Percentiles rank a stretch among this genome's conserved stretches.
Conservation (phyloP, 2,113 vertebrate genomes). For the Peucedramus taeniatus region DNA sequence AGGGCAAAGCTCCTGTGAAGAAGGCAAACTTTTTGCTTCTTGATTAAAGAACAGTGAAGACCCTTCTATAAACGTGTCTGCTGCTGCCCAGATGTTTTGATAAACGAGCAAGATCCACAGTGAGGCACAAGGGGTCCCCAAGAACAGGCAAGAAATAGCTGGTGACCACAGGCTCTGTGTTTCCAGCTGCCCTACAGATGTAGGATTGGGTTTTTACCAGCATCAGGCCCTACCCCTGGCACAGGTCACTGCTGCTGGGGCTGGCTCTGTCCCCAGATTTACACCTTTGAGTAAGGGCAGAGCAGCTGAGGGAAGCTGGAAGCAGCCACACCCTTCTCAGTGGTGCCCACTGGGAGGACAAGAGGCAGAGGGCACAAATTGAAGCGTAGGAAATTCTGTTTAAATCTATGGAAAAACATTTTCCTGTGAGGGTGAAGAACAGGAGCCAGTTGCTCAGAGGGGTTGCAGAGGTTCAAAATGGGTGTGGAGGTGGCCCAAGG, state of each 20-base stretch:
- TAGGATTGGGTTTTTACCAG: neutral
- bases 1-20: conserved; percentile 24
- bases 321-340: neutral
- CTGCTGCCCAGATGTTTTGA: neutral
- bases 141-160: neutral
- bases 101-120: rapidly evolving
- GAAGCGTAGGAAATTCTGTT: neutral
- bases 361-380: neutral
- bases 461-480: neutral
- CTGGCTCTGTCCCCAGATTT: neutral
- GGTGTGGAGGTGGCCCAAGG: neutral
- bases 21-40: neutral
- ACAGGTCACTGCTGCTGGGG: neutral
- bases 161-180: neutral
- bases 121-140: neutral
- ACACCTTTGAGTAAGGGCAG: neutral
- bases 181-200: neutral
- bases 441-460: neutral
- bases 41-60: neutral
- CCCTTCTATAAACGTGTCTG: neutral
- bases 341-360: neutral
- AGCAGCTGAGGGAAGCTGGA: neutral
- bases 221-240: neutral
- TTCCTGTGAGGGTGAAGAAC: neutral
- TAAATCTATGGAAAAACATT: neutral